Base-by-base conservation (phyloP, 2,888 invertebrate genomes). In the Embidobia sp. region DNA sequence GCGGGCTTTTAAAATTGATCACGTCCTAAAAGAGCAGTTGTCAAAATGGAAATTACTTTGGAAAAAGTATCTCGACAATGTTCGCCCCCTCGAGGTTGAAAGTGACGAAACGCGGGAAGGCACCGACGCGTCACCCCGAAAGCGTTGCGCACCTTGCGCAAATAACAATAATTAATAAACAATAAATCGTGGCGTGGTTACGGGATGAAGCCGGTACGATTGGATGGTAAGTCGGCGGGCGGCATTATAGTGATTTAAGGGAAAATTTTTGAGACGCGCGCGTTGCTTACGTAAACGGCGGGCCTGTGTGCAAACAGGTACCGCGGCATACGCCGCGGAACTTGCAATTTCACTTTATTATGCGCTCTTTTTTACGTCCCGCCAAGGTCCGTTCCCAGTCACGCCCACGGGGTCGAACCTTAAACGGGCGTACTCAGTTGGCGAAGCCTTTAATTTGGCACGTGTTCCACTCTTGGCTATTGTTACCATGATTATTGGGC, bases 401-500 rank as follows among this genome's bases (percentile, higher is more conserved):
- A 81, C 81, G 82, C 79, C 81, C 63, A 78, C 76, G 72, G 74
- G 70, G 69, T 72, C n/a, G 61, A 77, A 67, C 79, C 79, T 81
- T 79, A 81, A 82, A 81, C 80, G 80, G 80, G 66, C 79, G 77
- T 76, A 77, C 76, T 70, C 78, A 76, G 79, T 80, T 69, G 69
- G 73, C 76, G 55, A 83, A 85, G 83, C 87, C 87, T 87, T 86
- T 86, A 87, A 87, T 87, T 86, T 87, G 84, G 85, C 86, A 86
- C 86, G 86, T 85, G 86, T 85, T 86, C 83, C 80, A 81, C 84
- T 82, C 84, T 80, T 81, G 81, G 84, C 85, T 84, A 86, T 85
- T 86, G 85, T 86, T 86, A 81, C 78, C 84, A 82, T 85, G 86
- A 85, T 86, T 85, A 85, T 86, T 83, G 83, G 84, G 78, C 72